A percentile compares a stretch with the other conserved stretches of the same genome.
These are phyloP conservation scores for Hippocampus guttulatus DNA, from an alignment of 2,113 vertebrate species.

Conservation along the genomic window DNA sequence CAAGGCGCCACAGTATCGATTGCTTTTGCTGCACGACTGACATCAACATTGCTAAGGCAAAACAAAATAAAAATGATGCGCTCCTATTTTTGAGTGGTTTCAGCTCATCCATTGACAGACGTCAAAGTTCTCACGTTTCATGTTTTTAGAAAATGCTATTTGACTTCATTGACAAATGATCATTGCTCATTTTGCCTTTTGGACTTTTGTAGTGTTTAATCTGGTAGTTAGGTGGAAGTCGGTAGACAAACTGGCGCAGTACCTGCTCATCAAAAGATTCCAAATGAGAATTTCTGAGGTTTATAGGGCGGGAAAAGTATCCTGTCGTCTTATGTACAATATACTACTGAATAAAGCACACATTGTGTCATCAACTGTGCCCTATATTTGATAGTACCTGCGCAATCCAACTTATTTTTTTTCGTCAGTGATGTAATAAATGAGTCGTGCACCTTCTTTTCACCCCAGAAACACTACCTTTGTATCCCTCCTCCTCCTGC, in stretches of 20 bases:
- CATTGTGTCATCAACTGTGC: not conserved
- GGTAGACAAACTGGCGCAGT: not conserved
- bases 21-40: not conserved
- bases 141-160: not conserved
- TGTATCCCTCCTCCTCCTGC: slow-evolving; percentile 3
- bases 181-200: not conserved
- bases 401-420: not conserved
- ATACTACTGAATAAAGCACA: not conserved
- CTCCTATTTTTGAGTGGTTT: not conserved
- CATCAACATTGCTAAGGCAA: not conserved
- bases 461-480: not conserved
- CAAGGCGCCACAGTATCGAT: not conserved
- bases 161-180: too few species aligned
- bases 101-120: not conserved
- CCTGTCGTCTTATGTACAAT: not conserved
- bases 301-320: not conserved
- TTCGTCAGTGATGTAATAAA: not conserved
- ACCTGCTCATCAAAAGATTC: not conserved
- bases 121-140: not conserved
- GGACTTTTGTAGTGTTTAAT: not conserved
- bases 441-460: not conserved
- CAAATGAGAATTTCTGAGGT: not conserved
- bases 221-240: not conserved
- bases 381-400: not conserved
- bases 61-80: not conserved